These are phyloP conservation scores for Cydia amplana DNA, from an alignment of 1,140 invertebrate genomes.

Conservation along the genomic window DNA sequence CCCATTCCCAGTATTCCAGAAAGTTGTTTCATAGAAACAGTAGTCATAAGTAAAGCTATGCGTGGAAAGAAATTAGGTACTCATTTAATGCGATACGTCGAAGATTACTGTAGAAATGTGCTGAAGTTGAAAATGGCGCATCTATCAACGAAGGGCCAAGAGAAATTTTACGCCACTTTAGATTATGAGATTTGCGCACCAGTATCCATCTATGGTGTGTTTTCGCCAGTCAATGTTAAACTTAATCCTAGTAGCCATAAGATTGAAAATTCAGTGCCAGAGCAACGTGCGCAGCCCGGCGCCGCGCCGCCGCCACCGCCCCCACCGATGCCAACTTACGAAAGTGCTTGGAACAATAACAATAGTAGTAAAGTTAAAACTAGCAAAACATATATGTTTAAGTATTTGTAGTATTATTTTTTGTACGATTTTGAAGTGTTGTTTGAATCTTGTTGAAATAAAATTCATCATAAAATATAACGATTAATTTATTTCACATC, in stretches of 20 bases:
- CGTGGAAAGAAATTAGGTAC: slow-evolving; percentile 88
- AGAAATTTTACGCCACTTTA: slow-evolving; percentile 87
- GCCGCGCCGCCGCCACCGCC: slow-evolving; percentile 51
- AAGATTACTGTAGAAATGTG: slow-evolving; percentile 83
- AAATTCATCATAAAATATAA: slow-evolving; percentile 23
- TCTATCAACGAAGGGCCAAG: slow-evolving; percentile 88
- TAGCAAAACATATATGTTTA: slow-evolving; percentile 69
- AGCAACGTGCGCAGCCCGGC: slow-evolving; percentile 5
- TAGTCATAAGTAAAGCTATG: slow-evolving; percentile 84
- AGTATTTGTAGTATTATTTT: slow-evolving; percentile 52
- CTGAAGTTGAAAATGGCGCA: slow-evolving; percentile 83
- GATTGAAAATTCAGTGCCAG: slow-evolving; percentile 44
- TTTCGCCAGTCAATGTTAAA: slow-evolving; percentile 41
- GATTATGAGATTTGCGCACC: slow-evolving; percentile 86
- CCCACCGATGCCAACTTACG: slow-evolving; percentile 53
- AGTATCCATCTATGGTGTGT: slow-evolving; percentile 82
- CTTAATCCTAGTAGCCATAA: slow-evolving; percentile 35
- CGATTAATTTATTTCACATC: slow-evolving; percentile 20
- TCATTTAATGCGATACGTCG: slow-evolving; percentile 84
- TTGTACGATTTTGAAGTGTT: not conserved
- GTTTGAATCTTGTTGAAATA: slow-evolving; percentile 22
- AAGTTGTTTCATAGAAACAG: slow-evolving; percentile 88
- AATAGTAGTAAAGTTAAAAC: slow-evolving; percentile 52
- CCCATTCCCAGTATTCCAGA: slow-evolving; percentile 82
- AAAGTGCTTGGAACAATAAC: slow-evolving; percentile 41